phyloP scores from a whole-genome alignment of 2,797 vertebrate genomes.

The Leptoclinus maculatus region DNA sequence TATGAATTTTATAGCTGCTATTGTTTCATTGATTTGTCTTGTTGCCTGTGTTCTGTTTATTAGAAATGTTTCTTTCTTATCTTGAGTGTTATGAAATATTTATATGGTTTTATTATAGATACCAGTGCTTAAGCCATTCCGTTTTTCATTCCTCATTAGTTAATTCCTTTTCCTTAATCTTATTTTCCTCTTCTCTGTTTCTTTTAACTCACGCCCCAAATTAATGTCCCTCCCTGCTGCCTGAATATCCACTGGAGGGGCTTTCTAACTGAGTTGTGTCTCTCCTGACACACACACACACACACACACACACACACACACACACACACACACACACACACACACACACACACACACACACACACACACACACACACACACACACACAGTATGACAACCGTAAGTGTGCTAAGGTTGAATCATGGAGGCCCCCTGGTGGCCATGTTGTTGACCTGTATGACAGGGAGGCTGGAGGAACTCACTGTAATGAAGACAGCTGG shows the following conservation, averaged over 20 bases:
- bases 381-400: not conserved
- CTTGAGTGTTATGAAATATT: not conserved
- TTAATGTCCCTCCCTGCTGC: not conserved
- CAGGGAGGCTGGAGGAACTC: not conserved
- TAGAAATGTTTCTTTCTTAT: not conserved
- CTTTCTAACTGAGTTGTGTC: conserved; percentile 1
- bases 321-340: not conserved
- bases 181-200: not conserved
- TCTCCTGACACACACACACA: conserved; percentile 9
- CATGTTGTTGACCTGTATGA: conserved; percentile 35
- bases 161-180: accelerated
- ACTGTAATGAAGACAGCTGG: not conserved
- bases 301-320: conserved; percentile 1
- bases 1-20: not conserved
- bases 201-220: no score
- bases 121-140: not conserved
- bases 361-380: not conserved
- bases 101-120: not conserved
- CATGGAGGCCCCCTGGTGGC: conserved; percentile 73
- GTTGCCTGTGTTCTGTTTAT: not conserved
- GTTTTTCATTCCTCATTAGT: not conserved
- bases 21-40: not conserved
- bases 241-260: not conserved
- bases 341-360: conserved; percentile 14
- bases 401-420: conserved; percentile 28